These are phyloP conservation scores for Penaeus chinensis DNA, from an alignment of 1,140 invertebrate species.

Conservation along the genomic window DNA sequence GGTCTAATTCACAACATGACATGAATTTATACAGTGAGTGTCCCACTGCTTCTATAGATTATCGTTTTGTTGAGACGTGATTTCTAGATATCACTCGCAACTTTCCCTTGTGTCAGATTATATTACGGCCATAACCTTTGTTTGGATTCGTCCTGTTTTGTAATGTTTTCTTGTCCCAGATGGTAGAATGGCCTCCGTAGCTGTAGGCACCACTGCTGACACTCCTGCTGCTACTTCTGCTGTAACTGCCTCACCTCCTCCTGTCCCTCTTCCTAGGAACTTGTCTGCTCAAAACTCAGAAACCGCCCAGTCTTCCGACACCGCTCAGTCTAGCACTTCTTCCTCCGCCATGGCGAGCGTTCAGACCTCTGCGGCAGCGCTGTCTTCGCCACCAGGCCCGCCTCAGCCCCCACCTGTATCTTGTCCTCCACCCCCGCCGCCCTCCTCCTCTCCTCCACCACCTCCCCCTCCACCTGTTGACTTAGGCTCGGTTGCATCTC, in stretches of 20 bases:
- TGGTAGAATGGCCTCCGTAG: slow-evolving; percentile 60
- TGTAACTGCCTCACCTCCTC: slow-evolving; percentile 10
- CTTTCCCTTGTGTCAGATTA: too few species aligned
- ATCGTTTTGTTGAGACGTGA: too few species aligned
- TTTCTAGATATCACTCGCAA: too few species aligned
- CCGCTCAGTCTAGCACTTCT: background rate
- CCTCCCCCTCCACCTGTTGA: background rate
- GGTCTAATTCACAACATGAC: too few species aligned
- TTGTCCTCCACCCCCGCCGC: background rate
- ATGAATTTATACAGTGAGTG: too few species aligned
- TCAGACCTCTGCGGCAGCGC: background rate
- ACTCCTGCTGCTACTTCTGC: slow-evolving; percentile 35
- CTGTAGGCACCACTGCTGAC: slow-evolving; percentile 29
- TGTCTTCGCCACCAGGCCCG: background rate
- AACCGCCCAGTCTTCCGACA: background rate
- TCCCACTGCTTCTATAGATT: too few species aligned
- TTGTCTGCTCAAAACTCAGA: background rate
- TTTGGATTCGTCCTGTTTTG: slow-evolving; percentile 6
- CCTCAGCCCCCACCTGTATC: background rate
- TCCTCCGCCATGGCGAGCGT: too few species aligned
- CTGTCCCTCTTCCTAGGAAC: slow-evolving; percentile 44
- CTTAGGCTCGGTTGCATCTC: background rate
- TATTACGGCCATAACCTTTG: too few species aligned
- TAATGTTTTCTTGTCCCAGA: slow-evolving; percentile 53
- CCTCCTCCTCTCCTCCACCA: background rate